Base-by-base conservation (phyloP, 2,113 vertebrate species). In the Sterna hirundo region DNA sequence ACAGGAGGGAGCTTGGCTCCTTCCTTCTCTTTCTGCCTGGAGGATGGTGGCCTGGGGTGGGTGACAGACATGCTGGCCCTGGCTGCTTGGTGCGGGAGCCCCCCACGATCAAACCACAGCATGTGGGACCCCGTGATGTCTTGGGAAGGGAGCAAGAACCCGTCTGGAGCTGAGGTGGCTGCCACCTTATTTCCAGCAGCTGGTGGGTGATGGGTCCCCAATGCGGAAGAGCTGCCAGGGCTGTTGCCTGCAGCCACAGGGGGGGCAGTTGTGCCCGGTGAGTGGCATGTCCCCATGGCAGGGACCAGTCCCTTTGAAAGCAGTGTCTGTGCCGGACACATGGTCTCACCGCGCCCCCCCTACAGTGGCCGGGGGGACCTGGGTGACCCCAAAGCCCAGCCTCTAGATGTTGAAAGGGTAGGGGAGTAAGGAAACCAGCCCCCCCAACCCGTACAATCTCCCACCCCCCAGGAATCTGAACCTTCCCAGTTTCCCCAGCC, bases 1-100 rank as follows among this genome's bases (percentile, higher is more conserved):
- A 97, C 96, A 97, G 94, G 96, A 96, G 96, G 96, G 96, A 97
- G 96, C 96, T 92, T 91, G 83, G 62, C 93, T 94, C 86, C 92
- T 85, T 93, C 65, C 82, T 90, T 90, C 70, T 34, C 29, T n/a
- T 93, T 25, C 71, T 30, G 29, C 75, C 70, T 6, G 0, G 32
- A 57, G 40, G 26, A 76, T 36, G 12, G 66, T 2, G 52, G 68
- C 26, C 32, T 20, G 22, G 19, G 26, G 8, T 52, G 54, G 49
- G 58, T 11, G 38, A 40, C 57, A 47, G 70, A 60, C 69, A 4
- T 2, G 0, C 58, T 44, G 47, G 49, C 21, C 29, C 46, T 11
- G 58, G 5, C 60, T 82, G 60, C 52, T 36, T 7, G 70, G n/a
- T 38, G 61, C 52, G 32, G 74, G 11, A 83, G 26, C 44, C 82